Evolutionary conservation across 2,113 vertebrate genomes (phyloP), one percentile per base, ranked within the genome.

Genomic region (Seriola aureovittata): DNA sequence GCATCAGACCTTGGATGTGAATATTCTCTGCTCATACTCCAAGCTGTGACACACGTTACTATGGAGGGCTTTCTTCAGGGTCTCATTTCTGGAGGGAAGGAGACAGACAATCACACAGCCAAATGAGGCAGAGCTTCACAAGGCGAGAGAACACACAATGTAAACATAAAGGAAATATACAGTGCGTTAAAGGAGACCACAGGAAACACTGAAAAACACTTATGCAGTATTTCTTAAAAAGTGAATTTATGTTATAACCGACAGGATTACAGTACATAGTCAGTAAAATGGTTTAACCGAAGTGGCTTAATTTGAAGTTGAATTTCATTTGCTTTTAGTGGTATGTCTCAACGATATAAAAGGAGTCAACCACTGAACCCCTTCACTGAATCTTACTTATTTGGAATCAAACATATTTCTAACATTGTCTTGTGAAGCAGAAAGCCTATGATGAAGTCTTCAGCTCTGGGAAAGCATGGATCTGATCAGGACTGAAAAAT

Each of bases 1-100:
- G 69, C 29, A 21, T 68, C 89, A 71, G 58, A 96, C 95, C 95
- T 96, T 90, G n/a, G 93, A 91, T 52, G 90, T 91, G 88, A 95
- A 94, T 62, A 94, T 77, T 69, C 59, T 86, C 65, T 94, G 80
- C 86, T 95, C 95, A 1, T 92, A 89, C 71, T 95, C 90, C 52
- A 93, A 21, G 19, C 88, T 90, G 68, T 85, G 86, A 71, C 75
- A 83, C 6, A 42, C 11, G 14, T 89, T 85, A 46, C 16, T 89
- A 86, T 93, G 87, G 59, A 95, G 84, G 4, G 87, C 54, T 23
- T 52, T 90, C 82, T 80, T 92, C 73, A 96, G 77, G 34, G 71
- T 59, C 42, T 92, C 85, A 5, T 92, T 85, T 72, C 95, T 96
- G 85, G 11, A 65, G 57, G 55, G 42, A 79, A 25, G n/a, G 23